Evolutionary conservation across 2,797 vertebrate species (phyloP), one percentile per base, ranked within the genome.

Genomic region (Cuniculus paca): DNA sequence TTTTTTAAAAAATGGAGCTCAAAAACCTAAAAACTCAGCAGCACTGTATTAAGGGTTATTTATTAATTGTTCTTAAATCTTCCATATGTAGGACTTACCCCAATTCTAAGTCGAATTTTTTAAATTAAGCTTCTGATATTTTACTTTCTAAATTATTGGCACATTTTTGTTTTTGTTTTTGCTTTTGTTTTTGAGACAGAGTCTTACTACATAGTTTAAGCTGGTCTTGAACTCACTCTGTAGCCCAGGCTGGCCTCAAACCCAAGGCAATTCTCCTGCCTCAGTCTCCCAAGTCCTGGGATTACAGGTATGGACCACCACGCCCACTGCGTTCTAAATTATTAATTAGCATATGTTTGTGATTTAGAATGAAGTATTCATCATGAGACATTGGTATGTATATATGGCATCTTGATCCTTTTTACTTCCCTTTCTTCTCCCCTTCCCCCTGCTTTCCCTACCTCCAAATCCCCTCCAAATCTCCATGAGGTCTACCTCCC

Each of bases 61-160:
- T 89, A 48, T 24, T 87, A n/a, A 42, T 56, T 48, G 9, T 58
- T 96, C 79, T 36, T 65, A 78, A 90, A 84, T 70, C 34, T 93
- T 74, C 42, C 36, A 61, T 93, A 60, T 45, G 31, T 90, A 77
- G 58, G 1, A 61, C 22, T 92, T 82, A 56, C 1, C 60, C 63
- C 77, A 90, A 78, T 93, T 90, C 68, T 79, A 63, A 78, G 39
- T 56, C 56, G 34, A 78, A 45, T 14, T n/a, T 85, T 91, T 72
- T 17, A 91, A 75, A 6, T 74, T 36, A 82, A 87, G 19, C 8
- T 36, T 93, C 68, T 82, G 68, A 61, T 86, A 39, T 61, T 83
- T 83, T 48, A 42, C 68, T 72, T 36, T 36, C n/a, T 68, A n/a
- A 63, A n/a, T 34, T 63, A 63, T 34, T 63, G 61, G 31, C 61